Conservation (phyloP, 2,797 vertebrate genomes). For the Lepus townsendii region DNA sequence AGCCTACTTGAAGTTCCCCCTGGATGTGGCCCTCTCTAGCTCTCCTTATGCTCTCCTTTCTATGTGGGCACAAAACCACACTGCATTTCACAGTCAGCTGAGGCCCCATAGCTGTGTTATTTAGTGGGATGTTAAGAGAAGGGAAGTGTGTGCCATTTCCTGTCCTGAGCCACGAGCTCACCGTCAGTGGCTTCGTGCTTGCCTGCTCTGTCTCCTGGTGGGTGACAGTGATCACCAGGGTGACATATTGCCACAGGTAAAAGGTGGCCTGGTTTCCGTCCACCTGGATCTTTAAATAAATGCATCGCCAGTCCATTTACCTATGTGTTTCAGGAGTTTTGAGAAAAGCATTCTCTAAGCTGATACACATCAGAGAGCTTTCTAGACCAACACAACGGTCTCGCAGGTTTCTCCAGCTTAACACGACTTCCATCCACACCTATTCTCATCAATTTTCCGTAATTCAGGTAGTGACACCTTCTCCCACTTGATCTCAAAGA, state of each 20-base stretch:
- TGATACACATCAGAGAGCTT: not conserved
- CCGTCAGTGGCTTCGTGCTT: rapidly evolving
- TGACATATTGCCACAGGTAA: not conserved
- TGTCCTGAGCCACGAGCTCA: not conserved
- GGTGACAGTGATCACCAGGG: not conserved
- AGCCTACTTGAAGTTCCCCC: not conserved
- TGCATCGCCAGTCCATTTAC: not conserved
- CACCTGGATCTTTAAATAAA: not conserved
- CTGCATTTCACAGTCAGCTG: not conserved
- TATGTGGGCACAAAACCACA: not conserved
- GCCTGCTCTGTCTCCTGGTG: not conserved
- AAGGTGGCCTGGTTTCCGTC: not conserved
- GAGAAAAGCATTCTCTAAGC: not conserved
- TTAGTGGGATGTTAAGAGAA: not conserved
- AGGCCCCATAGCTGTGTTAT: not conserved
- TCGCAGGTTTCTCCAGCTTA: not conserved
- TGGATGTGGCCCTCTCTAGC: not conserved
- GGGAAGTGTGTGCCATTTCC: not conserved
- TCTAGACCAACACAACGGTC: not conserved
- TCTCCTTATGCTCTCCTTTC: not conserved
- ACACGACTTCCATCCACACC: not conserved
- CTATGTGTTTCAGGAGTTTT: not conserved
- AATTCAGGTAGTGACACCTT: not conserved
- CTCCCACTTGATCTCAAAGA: not conserved
- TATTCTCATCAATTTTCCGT: not conserved